phyloP scores from a whole-genome alignment of 2,888 invertebrate species.

The Stenchaetothrips biformis region DNA sequence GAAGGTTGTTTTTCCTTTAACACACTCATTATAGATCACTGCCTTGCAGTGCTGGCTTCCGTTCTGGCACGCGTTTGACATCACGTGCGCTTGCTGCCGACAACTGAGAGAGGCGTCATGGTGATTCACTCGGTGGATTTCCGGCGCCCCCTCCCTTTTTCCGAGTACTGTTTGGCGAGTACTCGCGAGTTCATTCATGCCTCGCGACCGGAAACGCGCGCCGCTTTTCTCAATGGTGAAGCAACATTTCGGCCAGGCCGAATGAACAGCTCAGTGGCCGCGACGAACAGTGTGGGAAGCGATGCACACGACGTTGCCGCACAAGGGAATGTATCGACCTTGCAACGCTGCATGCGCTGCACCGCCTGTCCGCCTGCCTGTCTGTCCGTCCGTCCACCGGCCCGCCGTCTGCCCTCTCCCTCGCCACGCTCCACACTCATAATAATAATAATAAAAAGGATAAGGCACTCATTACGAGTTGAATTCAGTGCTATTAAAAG shows the following conservation, averaged over 20 bases:
- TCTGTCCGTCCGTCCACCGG: not conserved
- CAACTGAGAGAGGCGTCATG: no score
- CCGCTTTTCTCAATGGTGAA: not conserved
- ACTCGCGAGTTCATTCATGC: constrained; percentile 20
- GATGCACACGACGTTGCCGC: not conserved
- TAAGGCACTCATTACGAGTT: not conserved
- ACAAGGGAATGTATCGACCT: constrained; percentile 16
- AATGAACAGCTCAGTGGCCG: not conserved
- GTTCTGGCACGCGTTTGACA: no score
- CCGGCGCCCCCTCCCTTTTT: not conserved
- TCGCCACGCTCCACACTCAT: not conserved
- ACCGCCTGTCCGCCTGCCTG: not conserved
- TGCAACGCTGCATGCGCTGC: not conserved
- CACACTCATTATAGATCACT: no score
- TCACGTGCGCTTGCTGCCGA: no score
- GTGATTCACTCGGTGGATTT: not conserved
- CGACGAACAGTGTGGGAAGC: not conserved
- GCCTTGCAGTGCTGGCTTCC: no score
- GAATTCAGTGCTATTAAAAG: not conserved
- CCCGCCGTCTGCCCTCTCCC: not conserved
- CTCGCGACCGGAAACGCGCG: not conserved
- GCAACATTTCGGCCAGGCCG: no score
- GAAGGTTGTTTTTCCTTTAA: no score
- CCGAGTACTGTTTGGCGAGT: constrained; percentile 20
- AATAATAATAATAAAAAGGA: not conserved